Base-by-base conservation (phyloP, 2,113 vertebrate species). In the Suncus etruscus region DNA sequence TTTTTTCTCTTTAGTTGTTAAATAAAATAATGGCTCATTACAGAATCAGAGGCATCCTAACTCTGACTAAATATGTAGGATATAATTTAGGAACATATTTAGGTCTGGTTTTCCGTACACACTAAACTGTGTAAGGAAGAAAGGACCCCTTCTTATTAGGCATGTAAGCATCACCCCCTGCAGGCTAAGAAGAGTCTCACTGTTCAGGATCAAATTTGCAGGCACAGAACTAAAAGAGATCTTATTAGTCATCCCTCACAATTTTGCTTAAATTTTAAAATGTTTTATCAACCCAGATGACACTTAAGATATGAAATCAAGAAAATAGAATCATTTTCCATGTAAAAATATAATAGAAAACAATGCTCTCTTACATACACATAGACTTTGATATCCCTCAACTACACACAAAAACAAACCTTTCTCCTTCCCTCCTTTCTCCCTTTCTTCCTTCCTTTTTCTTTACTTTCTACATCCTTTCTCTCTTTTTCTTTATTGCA, bases 81-180 rank as follows among this genome's bases (percentile, higher is more conserved):
- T 32, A 87, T 61, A 72, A 72, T 68, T 83, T 68, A 73, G 48
- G 47, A 91, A 45, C 76, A 45, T 69, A 81, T 82, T 29, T 45
- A 82, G 29, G 1, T 63, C 66, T 48, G 39, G n/a, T 22, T 87
- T 63, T 58, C 69, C 48, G 54, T 70, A 73, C 39, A 39, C 39
- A 39, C 15, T 66, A 68, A 87, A 66, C 5, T 32, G 65, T 83
- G 54, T 22, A 61, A 77, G 77, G 54, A 76, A 81, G 87, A 75
- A 25, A 68, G 77, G 22, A 54, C 93, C 76, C 24, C 29, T 65
- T 73, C 70, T 77, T 48, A 81, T 94, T 76, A 76, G 20, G 45
- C 89, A 86, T 39, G 29, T 63, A 90, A 50, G 6, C 72, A 74
- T 63, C 91, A 50, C 69, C 94, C 82, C 76, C 91, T 91, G 39